Percentiles rank a stretch among this genome's conserved stretches.
Evolutionary conservation across 2,113 vertebrate species (phyloP).

Genomic region (Entelurus aequoreus): DNA sequence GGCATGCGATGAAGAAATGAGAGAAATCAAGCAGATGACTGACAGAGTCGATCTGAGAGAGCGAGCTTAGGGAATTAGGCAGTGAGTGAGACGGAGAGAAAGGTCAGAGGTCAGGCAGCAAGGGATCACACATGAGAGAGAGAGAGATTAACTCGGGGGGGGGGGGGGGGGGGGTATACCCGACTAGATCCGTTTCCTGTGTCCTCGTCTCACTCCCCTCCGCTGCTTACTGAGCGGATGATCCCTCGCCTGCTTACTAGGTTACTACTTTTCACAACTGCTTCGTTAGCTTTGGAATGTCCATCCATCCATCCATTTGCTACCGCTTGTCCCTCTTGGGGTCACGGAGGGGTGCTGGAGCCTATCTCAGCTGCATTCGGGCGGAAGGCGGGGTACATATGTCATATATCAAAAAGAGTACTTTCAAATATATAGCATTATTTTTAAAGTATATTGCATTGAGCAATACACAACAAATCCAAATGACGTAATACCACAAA

Average conservation of each 20-base stretch:
- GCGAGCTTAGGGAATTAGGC: slow-evolving; percentile 16
- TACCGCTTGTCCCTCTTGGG: too few relatives aligned
- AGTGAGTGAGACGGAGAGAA: slow-evolving; percentile 10
- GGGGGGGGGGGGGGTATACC: slow-evolving; percentile 17
- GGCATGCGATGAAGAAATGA: slow-evolving; percentile 15
- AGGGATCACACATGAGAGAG: slow-evolving; percentile 1
- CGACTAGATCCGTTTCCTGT: slow-evolving; percentile 12
- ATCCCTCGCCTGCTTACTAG: slow-evolving; percentile 4
- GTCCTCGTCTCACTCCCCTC: slow-evolving; percentile 8
- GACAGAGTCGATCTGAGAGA: slow-evolving; percentile 23
- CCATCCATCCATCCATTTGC: too few relatives aligned
- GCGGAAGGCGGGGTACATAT: too few relatives aligned
- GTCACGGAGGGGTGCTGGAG: too few relatives aligned
- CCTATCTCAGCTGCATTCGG: too few relatives aligned
- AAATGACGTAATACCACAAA: too few relatives aligned
- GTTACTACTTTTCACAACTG: too few relatives aligned
- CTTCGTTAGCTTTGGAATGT: too few relatives aligned
- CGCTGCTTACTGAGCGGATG: slow-evolving; percentile 27
- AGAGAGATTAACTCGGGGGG: slow-evolving; percentile 6
- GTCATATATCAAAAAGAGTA: too few relatives aligned
- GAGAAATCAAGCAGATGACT: slow-evolving; percentile 36
- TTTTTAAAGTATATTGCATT: too few relatives aligned
- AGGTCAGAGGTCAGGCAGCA: slow-evolving; percentile 18
- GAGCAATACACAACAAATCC: too few relatives aligned
- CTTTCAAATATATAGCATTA: too few relatives aligned